Evolutionary conservation across 2,888 invertebrate genomes (phyloP).

Genomic region (Hermodice carunculata): DNA sequence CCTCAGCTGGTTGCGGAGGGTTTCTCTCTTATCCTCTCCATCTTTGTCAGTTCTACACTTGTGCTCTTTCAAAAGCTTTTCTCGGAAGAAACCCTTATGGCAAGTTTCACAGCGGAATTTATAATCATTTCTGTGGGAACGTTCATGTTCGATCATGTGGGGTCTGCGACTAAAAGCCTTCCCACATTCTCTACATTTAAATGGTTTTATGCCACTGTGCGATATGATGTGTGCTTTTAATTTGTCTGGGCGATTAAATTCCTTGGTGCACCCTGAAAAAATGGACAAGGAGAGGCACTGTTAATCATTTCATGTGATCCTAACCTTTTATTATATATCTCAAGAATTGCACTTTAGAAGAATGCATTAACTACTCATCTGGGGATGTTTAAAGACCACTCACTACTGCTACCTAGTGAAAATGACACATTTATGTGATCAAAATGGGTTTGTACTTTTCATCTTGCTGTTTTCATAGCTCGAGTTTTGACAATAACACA

Average conservation of each 20-base stretch:
- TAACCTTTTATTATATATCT: no score
- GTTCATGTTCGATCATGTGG: constrained; percentile 66
- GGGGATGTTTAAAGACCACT: no score
- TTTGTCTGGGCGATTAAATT: constrained; percentile 76
- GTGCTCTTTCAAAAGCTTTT: constrained; percentile 54
- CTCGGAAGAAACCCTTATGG: constrained; percentile 60
- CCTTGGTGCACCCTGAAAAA: constrained; percentile 74
- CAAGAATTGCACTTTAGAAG: no score
- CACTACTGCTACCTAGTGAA: no score
- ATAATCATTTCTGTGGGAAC: constrained; percentile 62
- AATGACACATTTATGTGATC: no score
- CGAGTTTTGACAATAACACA: no score
- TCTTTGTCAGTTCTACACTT: constrained; percentile 49
- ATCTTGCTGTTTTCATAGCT: no score
- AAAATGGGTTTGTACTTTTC: no score
- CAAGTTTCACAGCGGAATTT: constrained; percentile 60
- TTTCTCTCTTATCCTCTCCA: background rate
- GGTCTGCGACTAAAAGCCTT: constrained; percentile 66
- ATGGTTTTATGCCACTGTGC: constrained; percentile 72
- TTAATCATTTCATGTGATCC: no score
- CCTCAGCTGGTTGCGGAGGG: background rate
- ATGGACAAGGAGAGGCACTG: no score
- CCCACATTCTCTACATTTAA: constrained; percentile 66
- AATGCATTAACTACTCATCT: no score
- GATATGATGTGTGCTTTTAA: constrained; percentile 77